phyloP scores from a whole-genome alignment of 2,113 vertebrate species.

The Rhegmatorhina hoffmannsi region DNA sequence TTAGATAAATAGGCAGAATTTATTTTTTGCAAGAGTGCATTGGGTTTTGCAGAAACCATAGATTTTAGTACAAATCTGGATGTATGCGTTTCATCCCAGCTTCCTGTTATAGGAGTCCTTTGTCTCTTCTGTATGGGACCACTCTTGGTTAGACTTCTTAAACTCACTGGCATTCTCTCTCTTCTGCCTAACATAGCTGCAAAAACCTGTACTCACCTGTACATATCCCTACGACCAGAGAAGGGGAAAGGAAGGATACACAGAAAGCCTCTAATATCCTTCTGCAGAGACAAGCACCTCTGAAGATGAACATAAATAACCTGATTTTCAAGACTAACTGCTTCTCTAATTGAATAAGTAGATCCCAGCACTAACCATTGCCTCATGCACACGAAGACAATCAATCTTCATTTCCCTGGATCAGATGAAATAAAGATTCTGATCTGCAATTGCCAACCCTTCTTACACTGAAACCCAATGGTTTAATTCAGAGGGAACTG shows the following conservation, averaged over 20 bases:
- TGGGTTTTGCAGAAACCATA: background rate
- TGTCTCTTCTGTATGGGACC: background rate
- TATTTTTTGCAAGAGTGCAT: background rate
- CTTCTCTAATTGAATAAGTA: background rate
- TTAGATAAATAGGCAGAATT: background rate
- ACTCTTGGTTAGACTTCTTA: background rate
- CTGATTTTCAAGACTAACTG: background rate
- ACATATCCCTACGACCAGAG: too few species aligned
- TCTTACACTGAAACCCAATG: background rate
- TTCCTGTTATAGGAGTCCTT: background rate
- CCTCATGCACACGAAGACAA: background rate
- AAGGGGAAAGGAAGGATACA: background rate
- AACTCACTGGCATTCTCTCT: background rate
- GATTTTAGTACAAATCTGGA: background rate
- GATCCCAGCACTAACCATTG: background rate
- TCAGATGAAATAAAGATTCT: background rate
- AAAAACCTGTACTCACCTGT: background rate
- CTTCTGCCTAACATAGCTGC: background rate
- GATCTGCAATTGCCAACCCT: fast-evolving
- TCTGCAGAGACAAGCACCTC: background rate
- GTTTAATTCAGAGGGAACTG: background rate
- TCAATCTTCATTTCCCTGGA: background rate
- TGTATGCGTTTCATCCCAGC: background rate
- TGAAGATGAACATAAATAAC: background rate
- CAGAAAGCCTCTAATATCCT: background rate